Evolutionary conservation across 37 sponge, comb jelly and placozoan species (phyloP), one percentile per base, ranked within the genome.

Genomic region (Crambe crambe): DNA sequence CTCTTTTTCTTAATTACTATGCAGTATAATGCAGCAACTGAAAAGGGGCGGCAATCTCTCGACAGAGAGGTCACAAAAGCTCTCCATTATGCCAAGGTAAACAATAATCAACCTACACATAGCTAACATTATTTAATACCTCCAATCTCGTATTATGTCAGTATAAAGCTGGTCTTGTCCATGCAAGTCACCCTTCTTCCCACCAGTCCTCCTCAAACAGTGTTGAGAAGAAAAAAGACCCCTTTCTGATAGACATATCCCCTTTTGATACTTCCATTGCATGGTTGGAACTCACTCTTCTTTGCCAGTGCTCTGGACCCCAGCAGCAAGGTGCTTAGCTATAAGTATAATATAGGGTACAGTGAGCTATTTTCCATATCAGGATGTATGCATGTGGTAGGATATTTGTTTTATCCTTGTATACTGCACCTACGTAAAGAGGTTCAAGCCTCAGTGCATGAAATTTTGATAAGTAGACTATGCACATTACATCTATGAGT

Each of bases 271-370:
- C 80, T 18, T 82, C 82, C 27, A 57, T 39, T 42, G 80, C 72
- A 40, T 92, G 92, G 92, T 38, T 84, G 77, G 92, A 92, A 71
- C 61, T 92, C 42, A 72, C 71, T 32, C 58, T 80, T 36, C 76
- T 92, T 25, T 78, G 88, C 30, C 88, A 92, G 77, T 92, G 92
- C 40, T 72, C 59, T 42, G 92, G 92, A 62, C 63, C 56, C 1
- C 44, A 69, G 17, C 88, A 92, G 59, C 64, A 79, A 75, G 92
- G 88, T 84, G 57, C 29, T n/a, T n/a, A n/a, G n/a, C n/a, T n/a
- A n/a, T n/a, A n/a, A n/a, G n/a, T n/a, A n/a, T n/a, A n/a, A n/a
- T n/a, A n/a, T n/a, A n/a, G n/a, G n/a, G n/a, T n/a, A n/a, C n/a
- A n/a, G 27, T 18, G 63, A n/a, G 10, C n/a, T 8, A 54, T 26